Base-by-base conservation (phyloP, 2,113 vertebrate species). In the Silurus glanis region DNA sequence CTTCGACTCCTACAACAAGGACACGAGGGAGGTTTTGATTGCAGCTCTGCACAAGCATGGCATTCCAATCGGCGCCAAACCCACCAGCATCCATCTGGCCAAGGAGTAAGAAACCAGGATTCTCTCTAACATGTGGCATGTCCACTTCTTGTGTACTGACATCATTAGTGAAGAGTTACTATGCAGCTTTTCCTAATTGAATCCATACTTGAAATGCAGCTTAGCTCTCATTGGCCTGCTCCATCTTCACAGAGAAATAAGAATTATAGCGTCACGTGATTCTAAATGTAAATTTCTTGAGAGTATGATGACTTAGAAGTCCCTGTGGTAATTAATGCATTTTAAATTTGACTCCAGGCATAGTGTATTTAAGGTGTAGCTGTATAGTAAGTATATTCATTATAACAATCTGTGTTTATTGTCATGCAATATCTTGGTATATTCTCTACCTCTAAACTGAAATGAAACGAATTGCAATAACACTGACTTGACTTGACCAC, bases 1-100 rank as follows among this genome's bases (percentile, higher is more conserved):
- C 93, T 99, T 99, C 58, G 98, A 99, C 91, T 97, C 98, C 47
- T 99, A 99, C 95, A 98, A 98, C 93, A 95, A 94, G 0, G 96
- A 99, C 93, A 95, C 91, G 93, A 91, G 95, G 62, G 98, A 99
- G 89, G 96, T 97, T 89, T 93, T 99, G 92, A 95, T 96, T 21
- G 94, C 91, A 28, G 95, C 95, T 55, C 95, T 99, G 90, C 97
- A 99, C 93, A 99, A 97, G 87, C 93, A 99, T 2, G 98, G 98
- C 58, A 99, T 99, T 89, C 97, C 98, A 21, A 94, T 98, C 28
- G 98, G 97, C 94, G 97, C 97, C 91, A 98, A 97, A 87, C 95
- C 96, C 0, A 96, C 93, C 91, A 97, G 94, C 59, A 94, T 99
- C 79, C 94, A 95, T 28, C 95, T 99, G 93, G 97, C 98, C 72